These are phyloP conservation scores for Bombus sylvicola DNA, from an alignment of 1,140 invertebrate species.

Conservation along the genomic window DNA sequence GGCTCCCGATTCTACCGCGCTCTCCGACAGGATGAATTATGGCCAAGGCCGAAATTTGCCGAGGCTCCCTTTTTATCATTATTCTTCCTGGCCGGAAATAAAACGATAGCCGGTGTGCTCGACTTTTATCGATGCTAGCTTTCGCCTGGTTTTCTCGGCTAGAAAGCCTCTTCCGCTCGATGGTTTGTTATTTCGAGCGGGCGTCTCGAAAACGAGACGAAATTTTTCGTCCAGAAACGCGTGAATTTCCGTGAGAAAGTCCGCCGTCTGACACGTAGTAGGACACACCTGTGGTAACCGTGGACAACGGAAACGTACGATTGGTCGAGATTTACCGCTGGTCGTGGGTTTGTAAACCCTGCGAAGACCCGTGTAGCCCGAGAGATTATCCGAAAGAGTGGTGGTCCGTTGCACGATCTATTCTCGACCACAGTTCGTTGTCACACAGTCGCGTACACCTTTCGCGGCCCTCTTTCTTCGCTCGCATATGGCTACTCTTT, in stretches of 20 bases:
- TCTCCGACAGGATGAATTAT: slow-evolving; percentile 45
- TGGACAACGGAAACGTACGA: slow-evolving; percentile 1
- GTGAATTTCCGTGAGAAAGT: slow-evolving; percentile 61
- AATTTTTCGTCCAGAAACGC: slow-evolving; percentile 45
- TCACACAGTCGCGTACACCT: not conserved
- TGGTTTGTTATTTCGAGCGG: not conserved
- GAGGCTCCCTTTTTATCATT: not conserved
- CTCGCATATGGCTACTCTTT: slow-evolving; percentile 52
- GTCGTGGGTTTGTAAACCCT: slow-evolving; percentile 43
- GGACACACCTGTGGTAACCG: slow-evolving; percentile 46
- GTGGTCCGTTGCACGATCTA: slow-evolving; percentile 34
- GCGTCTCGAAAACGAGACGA: slow-evolving; percentile 38
- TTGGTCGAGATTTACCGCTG: slow-evolving; percentile 43
- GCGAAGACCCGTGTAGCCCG: slow-evolving; percentile 2
- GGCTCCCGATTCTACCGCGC: slow-evolving; percentile 47
- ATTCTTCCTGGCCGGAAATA: not conserved
- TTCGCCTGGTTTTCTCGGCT: slow-evolving; percentile 12
- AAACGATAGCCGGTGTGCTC: not conserved
- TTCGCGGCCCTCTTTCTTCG: not conserved
- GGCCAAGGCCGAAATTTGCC: slow-evolving; percentile 36
- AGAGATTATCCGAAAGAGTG: slow-evolving; percentile 54
- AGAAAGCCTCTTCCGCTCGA: not conserved
- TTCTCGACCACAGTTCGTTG: not conserved
- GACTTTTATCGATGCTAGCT: slow-evolving; percentile 25
- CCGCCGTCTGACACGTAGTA: not conserved